phyloP scores from a whole-genome alignment of 1,140 invertebrate genomes.

The Meloidogyne floridensis region DNA sequence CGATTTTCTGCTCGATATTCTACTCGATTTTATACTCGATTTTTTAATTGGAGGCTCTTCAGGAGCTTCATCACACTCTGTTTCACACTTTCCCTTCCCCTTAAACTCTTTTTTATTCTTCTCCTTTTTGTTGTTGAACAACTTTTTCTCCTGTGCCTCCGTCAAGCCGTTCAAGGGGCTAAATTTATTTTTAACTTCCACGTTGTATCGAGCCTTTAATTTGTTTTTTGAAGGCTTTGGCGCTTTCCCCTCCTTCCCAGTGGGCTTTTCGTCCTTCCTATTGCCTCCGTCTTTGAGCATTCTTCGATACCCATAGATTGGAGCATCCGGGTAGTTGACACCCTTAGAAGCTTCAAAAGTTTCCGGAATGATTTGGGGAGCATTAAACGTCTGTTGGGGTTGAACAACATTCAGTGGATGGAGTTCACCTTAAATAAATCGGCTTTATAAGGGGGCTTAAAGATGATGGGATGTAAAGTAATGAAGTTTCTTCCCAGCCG shows the following conservation, averaged over 20 bases:
- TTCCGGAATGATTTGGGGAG: too few species aligned
- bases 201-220: neutral
- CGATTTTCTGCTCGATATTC: neutral
- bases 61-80: neutral
- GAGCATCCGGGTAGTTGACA: too few species aligned
- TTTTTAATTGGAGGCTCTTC: neutral
- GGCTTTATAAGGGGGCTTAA: too few species aligned
- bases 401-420: too few species aligned
- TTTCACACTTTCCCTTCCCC: neutral
- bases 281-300: too few species aligned
- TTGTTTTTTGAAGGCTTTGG: neutral
- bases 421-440: too few species aligned
- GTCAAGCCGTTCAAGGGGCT: neutral
- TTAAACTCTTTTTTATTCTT: neutral
- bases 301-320: too few species aligned
- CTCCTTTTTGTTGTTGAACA: neutral
- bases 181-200: neutral
- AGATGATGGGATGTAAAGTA: too few species aligned
- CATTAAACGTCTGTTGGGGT: too few species aligned
- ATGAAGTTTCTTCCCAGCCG: too few species aligned
- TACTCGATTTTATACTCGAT: too few species aligned
- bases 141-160: neutral
- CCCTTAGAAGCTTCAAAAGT: too few species aligned
- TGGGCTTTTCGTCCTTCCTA: neutral
- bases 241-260: neutral